Base-by-base conservation (phyloP, 2,888 invertebrate species). In the Leucophora obtusa region DNA sequence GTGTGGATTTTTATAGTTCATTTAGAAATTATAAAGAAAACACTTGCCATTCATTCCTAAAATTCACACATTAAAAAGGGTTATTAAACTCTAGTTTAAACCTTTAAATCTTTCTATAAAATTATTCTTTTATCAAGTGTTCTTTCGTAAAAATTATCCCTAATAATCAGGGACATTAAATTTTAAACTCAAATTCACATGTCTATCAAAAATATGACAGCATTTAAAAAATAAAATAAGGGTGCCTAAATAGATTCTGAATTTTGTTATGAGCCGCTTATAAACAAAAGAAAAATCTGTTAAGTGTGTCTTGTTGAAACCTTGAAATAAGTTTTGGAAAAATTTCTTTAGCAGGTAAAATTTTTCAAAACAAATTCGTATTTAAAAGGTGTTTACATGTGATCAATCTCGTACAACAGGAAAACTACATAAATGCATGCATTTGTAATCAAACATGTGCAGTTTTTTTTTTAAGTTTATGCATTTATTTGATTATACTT, bases 131-230 rank as follows among this genome's bases (percentile, higher is more conserved):
- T 51, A 38, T 53, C 24, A 75, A 75, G 56, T 69, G 56, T 58
- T 69, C 4, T 56, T 15, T 18, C 21, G 14, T 10, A 7, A 0
- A 21, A 56, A 65, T 33, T 51, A 70, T 38, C 50, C 24, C 14
- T 47, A 35, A 62, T 50, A 54, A 76, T 69, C 69, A 62, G 14
- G 65, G 24, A 59, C 56, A 47, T 24, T 7, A 38, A 71, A 33
- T 18, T 43, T 14, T 47, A 11, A 38, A 47, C 17, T 58, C 24
- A 11, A 14, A 70, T 81, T 77, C 81, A 66, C 77, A 77, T 77
- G 81, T 70, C 81, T 65, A 66, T 81, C 81, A 81, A 70, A 77
- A 65, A 69, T 66, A 73, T 81, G 81, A 81, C 73, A 77, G 76
- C 58, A 65, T 58, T 63, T 62, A 28, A 4, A 28, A 28, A 28